Percentiles rank a stretch among this genome's conserved stretches.
Evolutionary conservation across 2,797 vertebrate species (phyloP).

Genomic region (Thaleichthys pacificus): DNA sequence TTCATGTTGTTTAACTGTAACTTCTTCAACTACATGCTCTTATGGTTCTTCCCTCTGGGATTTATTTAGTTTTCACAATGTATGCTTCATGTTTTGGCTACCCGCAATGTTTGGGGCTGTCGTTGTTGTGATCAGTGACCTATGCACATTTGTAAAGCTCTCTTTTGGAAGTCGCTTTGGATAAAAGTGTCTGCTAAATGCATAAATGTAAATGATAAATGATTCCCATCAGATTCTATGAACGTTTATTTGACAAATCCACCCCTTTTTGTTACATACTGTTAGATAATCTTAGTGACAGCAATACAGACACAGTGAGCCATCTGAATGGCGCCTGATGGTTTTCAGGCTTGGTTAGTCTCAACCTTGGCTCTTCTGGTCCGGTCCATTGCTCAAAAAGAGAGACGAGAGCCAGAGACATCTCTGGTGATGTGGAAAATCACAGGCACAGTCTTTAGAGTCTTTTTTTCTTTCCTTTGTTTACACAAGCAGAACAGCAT

Average conservation of each 20-base stretch:
- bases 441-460: slow-evolving; percentile 47
- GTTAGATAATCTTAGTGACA: slow-evolving; percentile 21
- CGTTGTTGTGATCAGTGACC: too few species aligned
- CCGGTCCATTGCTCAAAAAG: background rate
- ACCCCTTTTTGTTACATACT: background rate
- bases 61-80: too few species aligned
- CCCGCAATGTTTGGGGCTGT: too few species aligned
- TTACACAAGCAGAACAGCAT: slow-evolving; percentile 91
- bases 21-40: too few species aligned
- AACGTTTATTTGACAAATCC: slow-evolving; percentile 12
- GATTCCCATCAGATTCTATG: background rate
- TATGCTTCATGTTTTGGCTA: too few species aligned
- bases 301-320: slow-evolving; percentile 12
- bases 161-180: too few species aligned
- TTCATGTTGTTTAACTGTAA: too few species aligned
- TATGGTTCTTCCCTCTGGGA: too few species aligned
- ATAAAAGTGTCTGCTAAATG: too few species aligned
- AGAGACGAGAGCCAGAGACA: background rate
- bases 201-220: background rate
- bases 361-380: slow-evolving; percentile 2
- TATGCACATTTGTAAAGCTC: too few species aligned
- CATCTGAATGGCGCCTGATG: background rate
- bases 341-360: slow-evolving; percentile 5
- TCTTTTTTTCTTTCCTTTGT: slow-evolving; percentile 55
- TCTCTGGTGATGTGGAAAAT: slow-evolving; percentile 14